phyloP scores from a whole-genome alignment of 2,888 invertebrate genomes.

The Drosophila mercatorum region DNA sequence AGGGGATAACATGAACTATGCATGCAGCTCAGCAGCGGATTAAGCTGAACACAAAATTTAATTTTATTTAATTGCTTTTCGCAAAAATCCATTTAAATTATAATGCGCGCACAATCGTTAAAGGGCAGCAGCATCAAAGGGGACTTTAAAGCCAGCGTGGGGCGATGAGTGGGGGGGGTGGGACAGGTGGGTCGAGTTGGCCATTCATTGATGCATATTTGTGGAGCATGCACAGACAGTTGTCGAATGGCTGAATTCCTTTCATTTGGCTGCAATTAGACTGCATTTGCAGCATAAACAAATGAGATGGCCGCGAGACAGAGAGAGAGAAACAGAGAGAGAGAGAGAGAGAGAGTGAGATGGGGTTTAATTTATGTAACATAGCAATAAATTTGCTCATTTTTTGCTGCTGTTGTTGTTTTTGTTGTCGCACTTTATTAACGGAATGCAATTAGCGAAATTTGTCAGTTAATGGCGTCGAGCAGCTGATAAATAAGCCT shows the following conservation, averaged over 20 bases:
- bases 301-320: background rate
- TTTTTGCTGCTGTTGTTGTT: constrained; percentile 32
- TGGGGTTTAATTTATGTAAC: constrained; percentile 50
- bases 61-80: constrained; percentile 78
- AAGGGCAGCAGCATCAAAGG: constrained; percentile 50
- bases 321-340: background rate
- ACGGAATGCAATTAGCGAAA: constrained; percentile 78
- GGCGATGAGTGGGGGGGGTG: background rate
- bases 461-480: constrained; percentile 77
- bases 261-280: constrained; percentile 70
- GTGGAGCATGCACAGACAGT: constrained; percentile 71
- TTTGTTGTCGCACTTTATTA: constrained; percentile 66
- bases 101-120: constrained; percentile 65
- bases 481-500: constrained; percentile 81
- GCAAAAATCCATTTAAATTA: constrained; percentile 80
- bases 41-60: constrained; percentile 75
- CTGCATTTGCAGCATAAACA: constrained; percentile 52
- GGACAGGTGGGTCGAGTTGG: constrained; percentile 1
- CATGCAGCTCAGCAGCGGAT: constrained; percentile 74
- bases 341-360: background rate
- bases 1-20: constrained; percentile 76
- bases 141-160: constrained; percentile 8
- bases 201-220: constrained; percentile 62
- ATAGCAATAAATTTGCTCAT: constrained; percentile 55
- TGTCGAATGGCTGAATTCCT: constrained; percentile 67